These are phyloP conservation scores for Nephrotoma appendiculata DNA, from an alignment of 2,888 invertebrate genomes.

Conservation along the genomic window DNA sequence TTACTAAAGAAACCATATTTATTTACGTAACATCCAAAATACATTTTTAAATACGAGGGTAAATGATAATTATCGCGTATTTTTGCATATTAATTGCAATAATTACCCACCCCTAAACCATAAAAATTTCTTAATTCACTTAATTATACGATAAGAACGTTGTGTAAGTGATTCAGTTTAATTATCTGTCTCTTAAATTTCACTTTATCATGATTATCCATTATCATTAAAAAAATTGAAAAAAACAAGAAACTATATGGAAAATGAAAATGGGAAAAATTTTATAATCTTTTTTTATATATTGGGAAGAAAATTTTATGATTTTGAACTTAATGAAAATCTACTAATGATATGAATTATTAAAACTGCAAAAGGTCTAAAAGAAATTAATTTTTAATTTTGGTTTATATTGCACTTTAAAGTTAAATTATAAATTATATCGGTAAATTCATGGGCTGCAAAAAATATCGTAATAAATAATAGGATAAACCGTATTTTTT, in stretches of 20 bases:
- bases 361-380: neutral
- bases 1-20: too few relatives aligned
- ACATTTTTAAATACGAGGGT: too few relatives aligned
- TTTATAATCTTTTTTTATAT: neutral
- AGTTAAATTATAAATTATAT: too few relatives aligned
- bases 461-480: too few relatives aligned
- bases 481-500: too few relatives aligned
- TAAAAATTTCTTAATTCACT: neutral
- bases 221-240: neutral
- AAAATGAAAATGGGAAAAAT: neutral
- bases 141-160: neutral
- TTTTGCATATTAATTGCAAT: neutral
- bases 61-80: neutral
- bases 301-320: neutral
- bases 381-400: too few relatives aligned
- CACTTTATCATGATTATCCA: neutral
- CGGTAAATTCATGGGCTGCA: too few relatives aligned
- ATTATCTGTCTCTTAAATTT: neutral
- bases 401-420: too few relatives aligned
- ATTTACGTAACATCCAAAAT: too few relatives aligned
- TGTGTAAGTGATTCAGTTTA: neutral
- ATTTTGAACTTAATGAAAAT: neutral
- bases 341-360: neutral
- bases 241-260: neutral
- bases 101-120: neutral